phyloP scores from a whole-genome alignment of 2,797 vertebrate genomes.

The Gymnoscopelus braueri region DNA sequence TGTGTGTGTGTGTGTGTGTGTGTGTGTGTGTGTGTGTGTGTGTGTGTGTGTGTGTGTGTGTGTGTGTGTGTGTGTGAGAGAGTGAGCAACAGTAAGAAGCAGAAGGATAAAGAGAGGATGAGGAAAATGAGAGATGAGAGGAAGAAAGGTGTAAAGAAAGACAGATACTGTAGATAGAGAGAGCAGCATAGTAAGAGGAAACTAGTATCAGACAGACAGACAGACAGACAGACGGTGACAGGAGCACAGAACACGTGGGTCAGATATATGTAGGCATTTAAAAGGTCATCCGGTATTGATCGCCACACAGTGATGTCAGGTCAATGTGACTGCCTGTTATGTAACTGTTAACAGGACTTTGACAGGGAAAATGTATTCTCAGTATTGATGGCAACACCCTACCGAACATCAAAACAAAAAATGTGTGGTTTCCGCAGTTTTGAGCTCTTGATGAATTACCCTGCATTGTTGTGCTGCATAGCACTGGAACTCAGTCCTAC shows the following conservation, averaged over 20 bases:
- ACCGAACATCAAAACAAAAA: background rate
- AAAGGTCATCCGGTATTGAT: constrained; percentile 1
- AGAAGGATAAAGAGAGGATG: background rate
- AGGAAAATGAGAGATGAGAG: background rate
- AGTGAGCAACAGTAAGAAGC: background rate
- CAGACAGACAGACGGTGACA: background rate
- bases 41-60: background rate
- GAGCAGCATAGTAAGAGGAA: background rate
- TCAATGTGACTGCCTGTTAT: constrained; percentile 24
- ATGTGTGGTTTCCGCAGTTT: background rate
- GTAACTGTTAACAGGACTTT: constrained; percentile 20
- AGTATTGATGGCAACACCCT: constrained; percentile 22
- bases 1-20: too few relatives aligned
- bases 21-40: background rate
- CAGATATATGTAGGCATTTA: background rate
- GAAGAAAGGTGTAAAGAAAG: background rate
- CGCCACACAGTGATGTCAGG: constrained; percentile 5
- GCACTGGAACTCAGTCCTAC: background rate
- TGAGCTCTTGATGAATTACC: background rate
- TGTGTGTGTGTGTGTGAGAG: background rate
- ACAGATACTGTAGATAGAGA: background rate
- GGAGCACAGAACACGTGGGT: background rate
- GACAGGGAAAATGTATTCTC: background rate
- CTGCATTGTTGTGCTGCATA: background rate
- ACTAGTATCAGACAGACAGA: background rate